phyloP scores from a whole-genome alignment of 2,888 invertebrate genomes.

The Tetragonisca angustula region DNA sequence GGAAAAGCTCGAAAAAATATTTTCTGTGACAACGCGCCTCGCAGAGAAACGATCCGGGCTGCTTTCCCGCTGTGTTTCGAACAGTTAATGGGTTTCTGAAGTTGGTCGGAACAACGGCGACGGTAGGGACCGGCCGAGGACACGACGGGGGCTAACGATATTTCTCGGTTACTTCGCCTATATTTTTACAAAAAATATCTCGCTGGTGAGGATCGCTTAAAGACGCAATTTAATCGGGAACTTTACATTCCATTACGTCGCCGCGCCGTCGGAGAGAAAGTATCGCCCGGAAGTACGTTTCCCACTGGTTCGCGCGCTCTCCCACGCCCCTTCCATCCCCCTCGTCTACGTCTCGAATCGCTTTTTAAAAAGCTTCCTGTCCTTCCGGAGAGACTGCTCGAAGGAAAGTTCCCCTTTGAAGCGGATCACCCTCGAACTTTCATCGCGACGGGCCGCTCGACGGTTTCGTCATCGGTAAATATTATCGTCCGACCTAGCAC shows the following conservation, averaged over 20 bases:
- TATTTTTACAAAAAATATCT: constrained; percentile 57
- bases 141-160: constrained; percentile 37
- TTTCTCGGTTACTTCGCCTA: constrained; percentile 50
- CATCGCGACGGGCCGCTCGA: not conserved
- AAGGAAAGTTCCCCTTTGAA: constrained; percentile 42
- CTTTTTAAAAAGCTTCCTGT: constrained; percentile 53
- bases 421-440: constrained; percentile 18
- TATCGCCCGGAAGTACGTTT: constrained; percentile 38
- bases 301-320: not conserved
- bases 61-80: not conserved
- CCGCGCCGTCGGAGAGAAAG: constrained; percentile 34
- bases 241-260: constrained; percentile 57
- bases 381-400: constrained; percentile 10
- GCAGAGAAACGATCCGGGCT: no score
- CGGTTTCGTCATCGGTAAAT: constrained; percentile 27
- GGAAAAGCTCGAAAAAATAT: constrained; percentile 32
- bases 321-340: not conserved
- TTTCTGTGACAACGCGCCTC: constrained; percentile 19
- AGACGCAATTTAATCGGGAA: constrained; percentile 59
- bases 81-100: constrained; percentile 31
- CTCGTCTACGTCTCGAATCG: constrained; percentile 10
- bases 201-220: constrained; percentile 49
- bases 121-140: constrained; percentile 15
- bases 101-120: not conserved
- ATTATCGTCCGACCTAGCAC: constrained; percentile 7